Base-by-base conservation (phyloP, 1,140 invertebrate species). In the Lepidurus couesii region DNA sequence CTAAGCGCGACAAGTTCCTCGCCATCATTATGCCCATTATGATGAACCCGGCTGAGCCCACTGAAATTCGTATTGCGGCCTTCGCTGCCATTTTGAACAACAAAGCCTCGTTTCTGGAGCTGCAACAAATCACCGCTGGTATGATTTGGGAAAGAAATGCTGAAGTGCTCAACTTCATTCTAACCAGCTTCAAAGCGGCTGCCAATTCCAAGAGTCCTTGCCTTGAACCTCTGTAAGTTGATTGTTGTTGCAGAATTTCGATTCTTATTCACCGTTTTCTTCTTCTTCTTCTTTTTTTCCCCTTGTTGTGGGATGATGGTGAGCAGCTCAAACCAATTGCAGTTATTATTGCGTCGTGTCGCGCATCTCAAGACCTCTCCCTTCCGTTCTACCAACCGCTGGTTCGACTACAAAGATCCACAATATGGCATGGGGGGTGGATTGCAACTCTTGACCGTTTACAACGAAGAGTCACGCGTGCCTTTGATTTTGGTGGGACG, bases 351-450 rank as follows among this genome's bases (percentile, higher is more conserved):
- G n/a, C 76, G 76, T 26, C 79, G 79, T 42, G 73, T 80, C 42
- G 75, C 79, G 8, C 76, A 80, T 44, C 53, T 80, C 53, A 80
- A 80, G 65, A 80, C 79, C 11, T 78, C 77, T 73, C 74, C 77
- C 6, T 77, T 77, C 79, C 76, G 76, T 74, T 77, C 75, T 74
- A 44, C 53, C 79, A 80, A 80, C 76, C 75, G 79, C 42, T 76
- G 73, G 13, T 78, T 77, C 43, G 79, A 80, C 44, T 80, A 73
- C 79, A 53, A 44, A 7, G 76, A 80, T 73, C 42, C 73, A 13
- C 73, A 80, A 42, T 80, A 80, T 47, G 79, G 79, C 47, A 75
- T 80, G 44, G 79, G 79, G 21, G 79, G 79, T 78, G 79, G 79
- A 44, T 43, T 80, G n/a, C 79, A 80, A 26, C 75, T 80, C 13